phyloP scores from a whole-genome alignment of 2,113 vertebrate genomes.

The Telmatochromis sp. region DNA sequence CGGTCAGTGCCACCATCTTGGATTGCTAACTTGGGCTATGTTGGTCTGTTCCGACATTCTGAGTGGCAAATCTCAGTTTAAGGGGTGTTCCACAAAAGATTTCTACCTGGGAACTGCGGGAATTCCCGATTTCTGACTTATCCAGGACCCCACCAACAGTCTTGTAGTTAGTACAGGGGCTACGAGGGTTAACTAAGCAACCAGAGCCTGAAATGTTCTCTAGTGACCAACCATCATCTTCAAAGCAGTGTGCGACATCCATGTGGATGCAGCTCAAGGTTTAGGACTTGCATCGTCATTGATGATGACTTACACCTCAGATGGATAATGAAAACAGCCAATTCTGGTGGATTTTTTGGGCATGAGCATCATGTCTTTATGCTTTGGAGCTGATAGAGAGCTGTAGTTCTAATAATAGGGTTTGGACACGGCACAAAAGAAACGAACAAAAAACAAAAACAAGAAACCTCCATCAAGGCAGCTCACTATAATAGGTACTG shows the following conservation, averaged over 20 bases:
- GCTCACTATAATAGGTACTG: background rate
- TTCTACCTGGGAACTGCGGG: background rate
- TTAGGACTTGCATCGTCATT: background rate
- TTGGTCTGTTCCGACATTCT: background rate
- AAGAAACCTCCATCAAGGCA: background rate
- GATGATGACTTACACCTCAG: background rate
- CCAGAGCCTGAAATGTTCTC: background rate
- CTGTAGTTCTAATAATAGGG: background rate
- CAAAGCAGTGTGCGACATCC: background rate
- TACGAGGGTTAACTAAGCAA: background rate
- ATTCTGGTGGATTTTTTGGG: background rate
- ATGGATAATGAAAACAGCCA: accelerated
- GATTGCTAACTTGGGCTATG: background rate
- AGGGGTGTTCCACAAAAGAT: background rate
- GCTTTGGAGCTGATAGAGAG: background rate
- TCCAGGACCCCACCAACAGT: background rate
- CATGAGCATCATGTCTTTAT: background rate
- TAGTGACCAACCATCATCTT: background rate
- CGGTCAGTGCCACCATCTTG: background rate
- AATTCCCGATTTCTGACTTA: background rate
- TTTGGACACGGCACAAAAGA: background rate
- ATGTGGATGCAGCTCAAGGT: background rate
- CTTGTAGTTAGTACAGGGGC: background rate
- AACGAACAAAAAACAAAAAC: background rate
- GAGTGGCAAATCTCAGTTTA: background rate